phyloP scores from a whole-genome alignment of 2,888 invertebrate genomes.

The Arctia plantaginis region DNA sequence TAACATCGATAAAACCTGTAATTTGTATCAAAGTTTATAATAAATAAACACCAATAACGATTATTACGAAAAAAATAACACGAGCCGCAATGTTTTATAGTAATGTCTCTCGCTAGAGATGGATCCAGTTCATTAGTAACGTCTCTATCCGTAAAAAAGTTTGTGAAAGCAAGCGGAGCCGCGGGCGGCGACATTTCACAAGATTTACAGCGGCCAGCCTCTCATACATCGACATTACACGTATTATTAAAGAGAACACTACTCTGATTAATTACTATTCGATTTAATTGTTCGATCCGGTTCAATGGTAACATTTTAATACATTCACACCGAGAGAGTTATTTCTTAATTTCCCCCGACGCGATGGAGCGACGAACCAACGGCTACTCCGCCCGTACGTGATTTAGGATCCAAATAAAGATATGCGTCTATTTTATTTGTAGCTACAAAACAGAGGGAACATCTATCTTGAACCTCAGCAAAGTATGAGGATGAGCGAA shows the following conservation, averaged over 20 bases:
- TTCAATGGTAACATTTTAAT: conserved; percentile 74
- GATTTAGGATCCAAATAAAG: conserved; percentile 75
- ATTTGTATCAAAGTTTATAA: conserved; percentile 83
- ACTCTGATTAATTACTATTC: conserved; percentile 80
- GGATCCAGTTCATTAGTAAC: conserved; percentile 79
- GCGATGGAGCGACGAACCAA: conserved; percentile 63
- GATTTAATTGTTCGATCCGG: conserved; percentile 78
- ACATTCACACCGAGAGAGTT: conserved; percentile 73
- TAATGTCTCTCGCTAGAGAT: conserved; percentile 73
- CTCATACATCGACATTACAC: conserved; percentile 79
- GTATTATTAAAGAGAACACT: conserved; percentile 81
- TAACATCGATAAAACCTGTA: conserved; percentile 83
- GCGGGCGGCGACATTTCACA: conserved; percentile 72
- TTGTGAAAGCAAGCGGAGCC: conserved; percentile 80
- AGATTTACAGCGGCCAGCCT: conserved; percentile 80
- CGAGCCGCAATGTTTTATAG: conserved; percentile 74
- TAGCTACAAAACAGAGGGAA: conserved; percentile 65
- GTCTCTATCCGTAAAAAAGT: conserved; percentile 82
- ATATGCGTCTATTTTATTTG: conserved; percentile 70
- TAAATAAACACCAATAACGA: conserved; percentile 87
- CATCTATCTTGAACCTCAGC: conserved; percentile 66
- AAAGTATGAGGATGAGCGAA: conserved; percentile 70
- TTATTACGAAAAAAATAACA: conserved; percentile 85
- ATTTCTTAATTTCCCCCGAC: conserved; percentile 74
- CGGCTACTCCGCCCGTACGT: conserved; percentile 66